Conservation (phyloP, 2,888 invertebrate species). For the Schizotus pectinicornis region DNA sequence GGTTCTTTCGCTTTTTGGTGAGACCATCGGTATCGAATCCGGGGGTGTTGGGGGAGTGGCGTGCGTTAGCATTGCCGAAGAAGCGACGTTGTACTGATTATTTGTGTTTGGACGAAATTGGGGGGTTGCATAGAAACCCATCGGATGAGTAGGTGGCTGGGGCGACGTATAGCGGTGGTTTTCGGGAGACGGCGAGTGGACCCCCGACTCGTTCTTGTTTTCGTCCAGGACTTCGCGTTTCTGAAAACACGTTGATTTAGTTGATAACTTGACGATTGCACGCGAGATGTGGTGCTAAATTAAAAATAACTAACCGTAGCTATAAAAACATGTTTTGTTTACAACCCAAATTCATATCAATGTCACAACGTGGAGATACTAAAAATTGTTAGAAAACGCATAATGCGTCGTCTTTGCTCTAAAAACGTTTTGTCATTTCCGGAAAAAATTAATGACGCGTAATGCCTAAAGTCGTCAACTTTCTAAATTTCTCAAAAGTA, state of each 20-base stretch:
- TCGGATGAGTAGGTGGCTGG: constrained; percentile 36
- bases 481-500: too few species aligned
- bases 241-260: constrained; percentile 51
- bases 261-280: constrained; percentile 2
- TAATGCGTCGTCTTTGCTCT: neutral
- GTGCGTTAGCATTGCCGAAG: constrained; percentile 44
- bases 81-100: constrained; percentile 15
- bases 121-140: constrained; percentile 45
- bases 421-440: too few species aligned
- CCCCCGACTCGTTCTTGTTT: constrained; percentile 64
- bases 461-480: too few species aligned
- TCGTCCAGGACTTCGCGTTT: constrained; percentile 62
- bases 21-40: constrained; percentile 58
- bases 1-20: constrained; percentile 32
- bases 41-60: constrained; percentile 66
- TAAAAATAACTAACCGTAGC: constrained; percentile 40
- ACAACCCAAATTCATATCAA: constrained; percentile 26
- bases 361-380: constrained; percentile 19
- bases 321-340: constrained; percentile 44
- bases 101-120: constrained; percentile 18
- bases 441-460: too few species aligned
- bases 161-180: constrained; percentile 49
- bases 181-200: constrained; percentile 67
- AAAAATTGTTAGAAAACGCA: constrained; percentile 13
- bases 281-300: constrained; percentile 26